phyloP scores from a whole-genome alignment of 1,140 invertebrate species.

The Chrysoperla carnea region DNA sequence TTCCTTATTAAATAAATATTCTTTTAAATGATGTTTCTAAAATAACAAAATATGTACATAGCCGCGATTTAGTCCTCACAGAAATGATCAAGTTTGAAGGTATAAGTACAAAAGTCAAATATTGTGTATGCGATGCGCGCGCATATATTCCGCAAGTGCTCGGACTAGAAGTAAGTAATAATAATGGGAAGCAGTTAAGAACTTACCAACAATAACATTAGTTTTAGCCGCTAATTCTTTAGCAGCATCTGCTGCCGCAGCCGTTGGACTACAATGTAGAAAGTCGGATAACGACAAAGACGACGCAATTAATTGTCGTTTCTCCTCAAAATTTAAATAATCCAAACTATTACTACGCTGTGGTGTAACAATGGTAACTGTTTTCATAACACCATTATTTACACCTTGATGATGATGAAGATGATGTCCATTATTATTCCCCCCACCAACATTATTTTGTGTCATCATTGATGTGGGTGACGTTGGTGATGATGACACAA shows the following conservation, averaged over 20 bases:
- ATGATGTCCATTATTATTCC: slow-evolving; percentile 2
- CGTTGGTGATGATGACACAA: slow-evolving; percentile 10
- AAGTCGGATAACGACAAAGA: slow-evolving; percentile 73
- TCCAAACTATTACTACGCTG: slow-evolving; percentile 71
- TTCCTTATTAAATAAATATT: too few relatives aligned
- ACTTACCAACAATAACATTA: slow-evolving; percentile 28
- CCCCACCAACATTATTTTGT: slow-evolving; percentile 1
- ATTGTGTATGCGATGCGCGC: too few relatives aligned
- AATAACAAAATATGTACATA: too few relatives aligned
- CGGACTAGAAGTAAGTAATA: too few relatives aligned
- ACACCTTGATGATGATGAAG: slow-evolving; percentile 16
- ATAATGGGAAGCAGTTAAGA: too few relatives aligned
- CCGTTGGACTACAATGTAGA: slow-evolving; percentile 43
- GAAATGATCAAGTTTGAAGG: too few relatives aligned
- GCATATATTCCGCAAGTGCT: too few relatives aligned
- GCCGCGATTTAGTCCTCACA: too few relatives aligned
- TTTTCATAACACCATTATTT: slow-evolving; percentile 27
- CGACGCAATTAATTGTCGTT: slow-evolving; percentile 71
- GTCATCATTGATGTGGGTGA: slow-evolving; percentile 10
- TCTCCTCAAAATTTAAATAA: slow-evolving; percentile 80
- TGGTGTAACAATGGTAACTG: slow-evolving; percentile 42
- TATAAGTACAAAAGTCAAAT: too few relatives aligned
- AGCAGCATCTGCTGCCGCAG: slow-evolving; percentile 38
- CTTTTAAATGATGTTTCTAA: too few relatives aligned
- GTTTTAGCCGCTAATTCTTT: slow-evolving; percentile 28